These are phyloP conservation scores for Eudyptes chrysolophus DNA, from an alignment of 2,113 vertebrate genomes.

Conservation along the genomic window DNA sequence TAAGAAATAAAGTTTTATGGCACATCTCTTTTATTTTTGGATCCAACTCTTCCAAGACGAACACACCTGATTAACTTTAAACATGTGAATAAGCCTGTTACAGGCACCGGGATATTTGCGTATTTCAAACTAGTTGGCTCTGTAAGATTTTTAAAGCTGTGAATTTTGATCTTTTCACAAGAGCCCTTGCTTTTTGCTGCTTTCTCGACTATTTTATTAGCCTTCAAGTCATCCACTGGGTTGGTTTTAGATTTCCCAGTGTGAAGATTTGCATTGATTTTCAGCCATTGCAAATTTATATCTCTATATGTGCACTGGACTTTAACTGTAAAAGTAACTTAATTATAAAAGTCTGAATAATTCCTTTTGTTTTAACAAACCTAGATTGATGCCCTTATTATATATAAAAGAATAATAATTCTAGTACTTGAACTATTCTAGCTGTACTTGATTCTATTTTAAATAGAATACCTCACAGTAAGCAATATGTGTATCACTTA, in stretches of 20 bases:
- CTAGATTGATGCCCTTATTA: not conserved
- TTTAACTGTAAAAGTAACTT: slow-evolving; percentile 25
- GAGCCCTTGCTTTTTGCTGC: not conserved
- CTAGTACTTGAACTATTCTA: not conserved
- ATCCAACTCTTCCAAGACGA: not conserved
- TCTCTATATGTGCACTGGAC: not conserved
- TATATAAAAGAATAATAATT: not conserved
- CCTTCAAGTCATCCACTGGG: not conserved
- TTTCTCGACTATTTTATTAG: not conserved
- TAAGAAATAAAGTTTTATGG: not conserved
- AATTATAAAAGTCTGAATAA: slow-evolving; percentile 33
- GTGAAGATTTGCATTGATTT: slow-evolving; percentile 33
- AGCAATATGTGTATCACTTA: slow-evolving; percentile 8
- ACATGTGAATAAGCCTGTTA: not conserved
- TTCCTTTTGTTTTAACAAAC: slow-evolving; percentile 25
- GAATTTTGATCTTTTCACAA: not conserved
- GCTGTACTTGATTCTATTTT: not conserved
- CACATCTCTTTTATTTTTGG: not conserved
- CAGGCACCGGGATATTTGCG: not conserved
- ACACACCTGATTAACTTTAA: not conserved
- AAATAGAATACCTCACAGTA: not conserved
- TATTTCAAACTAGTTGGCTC: not conserved
- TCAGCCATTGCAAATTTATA: slow-evolving; percentile 1
- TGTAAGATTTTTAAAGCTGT: not conserved
- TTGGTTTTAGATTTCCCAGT: not conserved